These are phyloP conservation scores for Salminus brasiliensis DNA, from an alignment of 2,113 vertebrate species.

Conservation along the genomic window DNA sequence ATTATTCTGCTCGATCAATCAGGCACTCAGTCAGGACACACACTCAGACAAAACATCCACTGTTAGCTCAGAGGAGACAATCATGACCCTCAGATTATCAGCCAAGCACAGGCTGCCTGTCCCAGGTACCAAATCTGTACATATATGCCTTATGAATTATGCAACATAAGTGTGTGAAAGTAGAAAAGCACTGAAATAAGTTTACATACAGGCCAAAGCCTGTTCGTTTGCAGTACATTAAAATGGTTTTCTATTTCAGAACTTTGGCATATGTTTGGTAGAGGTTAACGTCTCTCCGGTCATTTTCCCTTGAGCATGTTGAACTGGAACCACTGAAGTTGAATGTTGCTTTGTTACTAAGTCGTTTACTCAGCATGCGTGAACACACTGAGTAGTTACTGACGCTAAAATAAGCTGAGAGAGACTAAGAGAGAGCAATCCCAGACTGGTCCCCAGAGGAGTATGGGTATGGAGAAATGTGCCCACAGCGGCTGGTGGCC, in stretches of 20 bases:
- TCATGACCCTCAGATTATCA: constrained; percentile 40
- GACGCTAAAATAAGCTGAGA: background rate
- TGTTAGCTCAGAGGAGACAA: constrained; percentile 65
- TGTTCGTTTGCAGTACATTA: too few relatives aligned
- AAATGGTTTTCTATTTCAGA: too few relatives aligned
- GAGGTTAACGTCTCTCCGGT: too few relatives aligned
- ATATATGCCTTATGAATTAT: constrained; percentile 42
- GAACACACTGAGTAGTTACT: background rate
- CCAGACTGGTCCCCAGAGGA: background rate
- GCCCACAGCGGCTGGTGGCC: constrained; percentile 57
- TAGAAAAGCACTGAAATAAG: too few relatives aligned
- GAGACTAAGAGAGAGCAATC: background rate
- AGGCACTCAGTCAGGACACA: constrained; percentile 68
- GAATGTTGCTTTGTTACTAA: background rate
- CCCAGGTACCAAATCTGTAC: constrained; percentile 13
- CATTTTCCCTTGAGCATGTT: too few relatives aligned
- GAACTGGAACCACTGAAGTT: too few relatives aligned
- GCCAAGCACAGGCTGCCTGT: constrained; percentile 11
- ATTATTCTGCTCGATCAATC: constrained; percentile 86
- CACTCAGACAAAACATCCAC: constrained; percentile 67
- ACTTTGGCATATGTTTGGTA: too few relatives aligned
- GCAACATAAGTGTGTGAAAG: too few relatives aligned
- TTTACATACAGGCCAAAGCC: too few relatives aligned
- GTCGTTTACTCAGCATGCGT: background rate
- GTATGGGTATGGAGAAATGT: constrained; percentile 39